Percentiles rank a stretch among this genome's conserved stretches.
Conservation (phyloP, 2,888 invertebrate genomes). For the Scaptodrosophila latifasciaeformis region DNA sequence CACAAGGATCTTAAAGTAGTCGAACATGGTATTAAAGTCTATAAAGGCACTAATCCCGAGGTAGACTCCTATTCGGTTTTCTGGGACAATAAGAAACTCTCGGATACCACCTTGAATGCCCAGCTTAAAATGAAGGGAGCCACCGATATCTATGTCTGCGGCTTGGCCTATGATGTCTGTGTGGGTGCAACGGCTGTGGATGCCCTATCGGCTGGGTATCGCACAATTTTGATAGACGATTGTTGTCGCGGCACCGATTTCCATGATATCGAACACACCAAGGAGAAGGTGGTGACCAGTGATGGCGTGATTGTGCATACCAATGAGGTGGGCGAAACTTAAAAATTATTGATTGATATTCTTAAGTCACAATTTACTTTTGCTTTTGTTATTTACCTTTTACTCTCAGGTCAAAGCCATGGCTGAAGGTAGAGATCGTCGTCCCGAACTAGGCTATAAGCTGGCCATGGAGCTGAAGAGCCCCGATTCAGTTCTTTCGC, state of each 20-base stretch:
- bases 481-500: slow-evolving; percentile 76
- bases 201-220: slow-evolving; percentile 92
- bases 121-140: slow-evolving; percentile 87
- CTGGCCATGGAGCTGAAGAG: slow-evolving; percentile 88
- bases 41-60: slow-evolving; percentile 94
- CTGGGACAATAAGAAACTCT: slow-evolving; percentile 96
- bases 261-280: slow-evolving; percentile 88
- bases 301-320: slow-evolving; percentile 89
- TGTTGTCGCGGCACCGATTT: slow-evolving; percentile 92
- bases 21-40: slow-evolving; percentile 86
- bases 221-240: slow-evolving; percentile 92
- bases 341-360: background rate
- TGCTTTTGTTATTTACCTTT: background rate
- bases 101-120: slow-evolving; percentile 88
- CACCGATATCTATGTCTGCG: slow-evolving; percentile 95
- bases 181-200: slow-evolving; percentile 93
- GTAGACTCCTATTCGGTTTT: slow-evolving; percentile 99
- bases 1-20: slow-evolving; percentile 90
- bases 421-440: slow-evolving; percentile 90
- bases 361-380: slow-evolving; percentile 1
- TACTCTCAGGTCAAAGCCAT: slow-evolving; percentile 84
- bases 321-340: slow-evolving; percentile 77
- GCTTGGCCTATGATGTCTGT: slow-evolving; percentile 96
- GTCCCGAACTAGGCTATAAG: slow-evolving; percentile 91
- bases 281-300: slow-evolving; percentile 83